Conservation (phyloP, 2,113 vertebrate genomes). For the Podarcis muralis region DNA sequence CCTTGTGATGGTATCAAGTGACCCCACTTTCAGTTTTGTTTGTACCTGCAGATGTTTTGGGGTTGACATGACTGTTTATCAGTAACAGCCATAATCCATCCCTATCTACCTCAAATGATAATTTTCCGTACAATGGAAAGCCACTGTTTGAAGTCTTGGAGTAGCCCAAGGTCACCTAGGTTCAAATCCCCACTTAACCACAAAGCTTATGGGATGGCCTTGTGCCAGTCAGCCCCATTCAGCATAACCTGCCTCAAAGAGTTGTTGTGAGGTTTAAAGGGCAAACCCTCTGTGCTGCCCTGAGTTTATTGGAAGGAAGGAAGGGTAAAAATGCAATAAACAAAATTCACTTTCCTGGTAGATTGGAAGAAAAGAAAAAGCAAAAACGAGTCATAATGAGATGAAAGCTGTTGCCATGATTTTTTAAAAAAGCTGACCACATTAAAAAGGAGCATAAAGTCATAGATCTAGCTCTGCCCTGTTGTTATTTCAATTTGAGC, state of each 20-base stretch:
- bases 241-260: neutral
- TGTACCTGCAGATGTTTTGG: no score
- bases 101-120: neutral
- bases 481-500: constrained; percentile 38
- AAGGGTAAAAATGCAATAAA: neutral
- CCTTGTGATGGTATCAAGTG: no score
- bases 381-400: constrained; percentile 41
- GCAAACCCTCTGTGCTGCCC: neutral
- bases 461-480: constrained; percentile 48
- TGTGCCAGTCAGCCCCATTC: neutral
- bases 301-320: neutral
- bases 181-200: neutral
- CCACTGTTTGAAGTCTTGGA: neutral
- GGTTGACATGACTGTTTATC: neutral
- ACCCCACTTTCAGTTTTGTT: no score
- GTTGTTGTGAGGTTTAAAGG: neutral
- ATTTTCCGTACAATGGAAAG: neutral
- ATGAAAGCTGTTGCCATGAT: constrained; percentile 37
- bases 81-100: neutral
- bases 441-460: constrained; percentile 48
- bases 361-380: constrained; percentile 41
- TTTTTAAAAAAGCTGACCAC: constrained; percentile 47
- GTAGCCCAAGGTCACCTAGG: neutral
- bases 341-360: neutral
- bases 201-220: neutral